Conservation (phyloP, 1,140 invertebrate genomes). For the Drosophila trapezifrons region DNA sequence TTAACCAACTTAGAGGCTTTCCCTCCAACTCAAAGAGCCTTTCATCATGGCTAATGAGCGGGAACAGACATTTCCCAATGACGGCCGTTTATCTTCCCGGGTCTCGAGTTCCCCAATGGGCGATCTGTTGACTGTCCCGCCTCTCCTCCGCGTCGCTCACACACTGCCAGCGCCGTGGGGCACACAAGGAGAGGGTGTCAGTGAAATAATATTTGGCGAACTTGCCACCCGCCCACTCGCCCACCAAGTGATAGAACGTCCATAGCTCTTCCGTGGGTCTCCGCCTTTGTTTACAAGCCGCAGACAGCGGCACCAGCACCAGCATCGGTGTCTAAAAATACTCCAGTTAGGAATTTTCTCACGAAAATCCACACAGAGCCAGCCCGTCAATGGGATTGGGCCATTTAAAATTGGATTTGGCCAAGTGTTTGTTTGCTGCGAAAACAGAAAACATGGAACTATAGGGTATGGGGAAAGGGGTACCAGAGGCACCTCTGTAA, state of each 20-base stretch:
- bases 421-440: slow-evolving; percentile 38
- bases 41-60: slow-evolving; percentile 28
- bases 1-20: background rate
- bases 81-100: slow-evolving; percentile 36
- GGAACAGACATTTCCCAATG: slow-evolving; percentile 31
- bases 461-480: background rate
- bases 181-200: slow-evolving; percentile 13
- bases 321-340: slow-evolving; percentile 42
- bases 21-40: slow-evolving; percentile 2
- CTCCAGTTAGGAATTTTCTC: slow-evolving; percentile 39
- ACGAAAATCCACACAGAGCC: slow-evolving; percentile 21
- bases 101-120: slow-evolving; percentile 20
- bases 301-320: slow-evolving; percentile 12
- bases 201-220: slow-evolving; percentile 47
- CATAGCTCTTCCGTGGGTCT: slow-evolving; percentile 1
- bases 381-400: slow-evolving; percentile 29
- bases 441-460: slow-evolving; percentile 15
- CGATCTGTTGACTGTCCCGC: slow-evolving; percentile 36
- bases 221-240: slow-evolving; percentile 37
- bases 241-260: slow-evolving; percentile 30
- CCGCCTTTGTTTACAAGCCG: slow-evolving; percentile 48
- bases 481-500: slow-evolving; percentile 6
- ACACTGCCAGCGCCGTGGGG: background rate
- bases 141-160: background rate
- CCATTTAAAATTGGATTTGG: slow-evolving; percentile 23